Base-by-base conservation (phyloP, 2,113 vertebrate species). In the Oreotrochilus melanogaster region DNA sequence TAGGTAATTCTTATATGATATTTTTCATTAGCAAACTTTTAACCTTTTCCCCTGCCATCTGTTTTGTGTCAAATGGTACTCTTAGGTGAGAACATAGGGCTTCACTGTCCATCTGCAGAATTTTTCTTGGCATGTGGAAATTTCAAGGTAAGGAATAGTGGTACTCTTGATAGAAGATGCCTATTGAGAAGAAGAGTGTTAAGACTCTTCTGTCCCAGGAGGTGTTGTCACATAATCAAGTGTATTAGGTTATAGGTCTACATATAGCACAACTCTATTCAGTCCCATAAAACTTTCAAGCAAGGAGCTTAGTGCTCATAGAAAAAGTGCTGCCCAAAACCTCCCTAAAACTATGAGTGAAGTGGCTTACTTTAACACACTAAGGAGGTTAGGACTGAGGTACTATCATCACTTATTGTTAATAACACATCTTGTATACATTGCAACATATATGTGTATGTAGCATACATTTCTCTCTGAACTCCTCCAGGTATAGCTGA, bases 401-500 rank as follows among this genome's bases (percentile, higher is more conserved):
- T 50, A 61, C 5, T 43, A 43, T 28, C 11, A 21, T 30, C 25
- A 42, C 0, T n/a, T 39, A n/a, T 23, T 19, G 9, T 33, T 54
- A 58, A 4, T 21, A 10, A 31, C 19, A 37, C 19, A 10, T 60
- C 17, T 5, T 42, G 15, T 6, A 23, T 14, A 50, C 4, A 18
- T 23, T 39, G 39, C 10, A 66, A 25, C 14, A 48, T 37, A 62
- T 58, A 56, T 79, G 4, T 33, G 19, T 51, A n/a, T 43, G 11
- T 21, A 51, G 12, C 14, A 71, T 19, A 35, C 1, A 9, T 9
- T 30, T n/a, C 11, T 19, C 23, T 27, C 35, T 53, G 4, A 23
- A 54, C 19, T 14, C 18, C 3, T 31, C 3, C 8, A 42, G 6
- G 9, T 30, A 42, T 5, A 37, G 2, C 3, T 1, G 1, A 75